A percentile compares a stretch with the other conserved stretches of the same genome.
phyloP scores from a whole-genome alignment of 2,113 vertebrate genomes.

The Polypterus senegalus region DNA sequence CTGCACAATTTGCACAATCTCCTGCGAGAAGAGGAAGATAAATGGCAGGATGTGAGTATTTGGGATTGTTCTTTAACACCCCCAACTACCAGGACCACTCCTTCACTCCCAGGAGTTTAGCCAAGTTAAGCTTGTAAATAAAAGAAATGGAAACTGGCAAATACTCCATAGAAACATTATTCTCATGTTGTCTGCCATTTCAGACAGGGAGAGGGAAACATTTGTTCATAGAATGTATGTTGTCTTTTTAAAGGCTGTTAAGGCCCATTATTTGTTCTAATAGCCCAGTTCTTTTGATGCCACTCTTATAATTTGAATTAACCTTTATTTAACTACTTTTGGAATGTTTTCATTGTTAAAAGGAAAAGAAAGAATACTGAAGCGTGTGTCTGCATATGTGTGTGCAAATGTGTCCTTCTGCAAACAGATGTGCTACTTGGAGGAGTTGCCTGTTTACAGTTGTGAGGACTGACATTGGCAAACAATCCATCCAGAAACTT shows the following conservation, averaged over 20 bases:
- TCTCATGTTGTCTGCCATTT: neutral
- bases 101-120: neutral
- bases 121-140: neutral
- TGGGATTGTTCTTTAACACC: neutral
- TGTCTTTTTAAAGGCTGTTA: neutral
- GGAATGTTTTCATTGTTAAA: too few species aligned
- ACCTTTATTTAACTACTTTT: too few species aligned
- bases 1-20: conserved; percentile 76
- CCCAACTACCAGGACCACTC: neutral
- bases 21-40: conserved; percentile 83
- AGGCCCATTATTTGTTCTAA: too few species aligned
- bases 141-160: neutral
- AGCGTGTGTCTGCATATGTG: neutral
- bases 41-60: conserved; percentile 88
- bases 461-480: neutral
- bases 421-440: neutral
- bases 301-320: too few species aligned
- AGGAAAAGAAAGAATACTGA: too few species aligned
- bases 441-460: neutral
- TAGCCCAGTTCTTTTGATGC: too few species aligned
- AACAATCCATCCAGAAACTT: too few species aligned
- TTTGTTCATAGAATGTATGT: conserved; percentile 3
- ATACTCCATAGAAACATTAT: neutral
- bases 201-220: neutral
- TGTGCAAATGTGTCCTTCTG: neutral